phyloP scores from a whole-genome alignment of 1,140 invertebrate genomes.

The Aphidius ervi region DNA sequence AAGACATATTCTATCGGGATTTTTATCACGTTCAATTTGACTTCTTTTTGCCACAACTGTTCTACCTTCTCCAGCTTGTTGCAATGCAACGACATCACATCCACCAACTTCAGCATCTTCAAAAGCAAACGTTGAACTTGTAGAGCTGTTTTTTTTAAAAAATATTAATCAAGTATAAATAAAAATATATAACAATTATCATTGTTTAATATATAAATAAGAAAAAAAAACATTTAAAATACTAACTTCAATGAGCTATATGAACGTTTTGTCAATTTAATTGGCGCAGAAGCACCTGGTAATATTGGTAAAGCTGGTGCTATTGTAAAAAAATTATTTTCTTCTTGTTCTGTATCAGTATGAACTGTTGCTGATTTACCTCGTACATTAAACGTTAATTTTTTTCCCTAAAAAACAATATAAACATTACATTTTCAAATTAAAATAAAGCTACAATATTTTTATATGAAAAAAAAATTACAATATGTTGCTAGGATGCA shows the following conservation, averaged over 20 bases:
- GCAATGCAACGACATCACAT: slow-evolving; percentile 40
- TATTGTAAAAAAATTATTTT: slow-evolving; percentile 57
- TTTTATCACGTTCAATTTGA: slow-evolving; percentile 65
- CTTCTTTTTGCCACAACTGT: slow-evolving; percentile 63
- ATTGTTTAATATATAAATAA: background rate
- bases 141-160: slow-evolving; percentile 22
- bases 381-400: slow-evolving; percentile 36
- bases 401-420: slow-evolving; percentile 33
- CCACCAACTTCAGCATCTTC: slow-evolving; percentile 44
- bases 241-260: slow-evolving; percentile 54
- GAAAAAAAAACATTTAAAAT: slow-evolving; percentile 15
- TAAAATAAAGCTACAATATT: background rate
- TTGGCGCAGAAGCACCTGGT: slow-evolving; percentile 41
- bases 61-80: slow-evolving; percentile 54
- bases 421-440: background rate
- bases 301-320: slow-evolving; percentile 57
- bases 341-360: slow-evolving; percentile 26
- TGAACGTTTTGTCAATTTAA: slow-evolving; percentile 53
- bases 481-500: background rate
- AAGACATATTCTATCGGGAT: slow-evolving; percentile 73
- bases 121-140: slow-evolving; percentile 37
- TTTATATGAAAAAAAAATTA: background rate
- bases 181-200: background rate
- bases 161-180: slow-evolving; percentile 13
- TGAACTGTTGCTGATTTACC: slow-evolving; percentile 35